A percentile compares a stretch with the other conserved stretches of the same genome.
Evolutionary conservation across 2,888 invertebrate genomes (phyloP).

Genomic region (Eupithecia dodoneata): DNA sequence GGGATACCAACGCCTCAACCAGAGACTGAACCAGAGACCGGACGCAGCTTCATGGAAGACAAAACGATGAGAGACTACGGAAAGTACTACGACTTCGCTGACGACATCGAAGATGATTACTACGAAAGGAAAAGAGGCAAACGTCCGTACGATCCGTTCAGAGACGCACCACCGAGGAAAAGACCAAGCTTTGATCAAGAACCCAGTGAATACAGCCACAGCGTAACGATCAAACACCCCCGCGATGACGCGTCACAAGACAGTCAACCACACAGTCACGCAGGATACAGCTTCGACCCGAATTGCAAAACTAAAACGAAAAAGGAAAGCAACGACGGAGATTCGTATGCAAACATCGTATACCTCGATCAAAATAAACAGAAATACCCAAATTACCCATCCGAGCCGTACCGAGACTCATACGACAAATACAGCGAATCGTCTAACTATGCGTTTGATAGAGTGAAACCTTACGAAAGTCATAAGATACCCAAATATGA

Average conservation of each 20-base stretch:
- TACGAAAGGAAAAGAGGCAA: constrained; percentile 63
- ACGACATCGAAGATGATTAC: constrained; percentile 64
- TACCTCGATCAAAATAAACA: constrained; percentile 64
- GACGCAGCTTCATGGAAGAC: constrained; percentile 56
- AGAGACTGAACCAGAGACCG: constrained; percentile 38
- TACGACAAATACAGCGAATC: constrained; percentile 69
- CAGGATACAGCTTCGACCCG: constrained; percentile 69
- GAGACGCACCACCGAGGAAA: constrained; percentile 62
- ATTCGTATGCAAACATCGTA: constrained; percentile 58
- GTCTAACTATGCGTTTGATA: constrained; percentile 66
- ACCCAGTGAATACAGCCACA: constrained; percentile 73
- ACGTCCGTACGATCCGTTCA: constrained; percentile 62
- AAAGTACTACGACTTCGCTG: constrained; percentile 68
- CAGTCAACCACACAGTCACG: constrained; percentile 66
- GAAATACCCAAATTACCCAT: constrained; percentile 59
- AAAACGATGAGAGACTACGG: constrained; percentile 72
- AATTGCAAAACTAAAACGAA: constrained; percentile 74
- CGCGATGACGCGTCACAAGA: constrained; percentile 60
- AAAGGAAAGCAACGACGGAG: constrained; percentile 59
- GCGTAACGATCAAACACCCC: constrained; percentile 72
- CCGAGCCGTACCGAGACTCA: constrained; percentile 61
- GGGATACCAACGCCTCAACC: constrained; percentile 52
- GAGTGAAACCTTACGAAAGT: constrained; percentile 61
- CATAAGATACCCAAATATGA: constrained; percentile 64
- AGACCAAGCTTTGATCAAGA: constrained; percentile 66